Percentiles rank a stretch among this genome's conserved stretches.
Evolutionary conservation across 53 echinoderm and acorn worm species (phyloP).

Genomic region (Zoroaster sp.): DNA sequence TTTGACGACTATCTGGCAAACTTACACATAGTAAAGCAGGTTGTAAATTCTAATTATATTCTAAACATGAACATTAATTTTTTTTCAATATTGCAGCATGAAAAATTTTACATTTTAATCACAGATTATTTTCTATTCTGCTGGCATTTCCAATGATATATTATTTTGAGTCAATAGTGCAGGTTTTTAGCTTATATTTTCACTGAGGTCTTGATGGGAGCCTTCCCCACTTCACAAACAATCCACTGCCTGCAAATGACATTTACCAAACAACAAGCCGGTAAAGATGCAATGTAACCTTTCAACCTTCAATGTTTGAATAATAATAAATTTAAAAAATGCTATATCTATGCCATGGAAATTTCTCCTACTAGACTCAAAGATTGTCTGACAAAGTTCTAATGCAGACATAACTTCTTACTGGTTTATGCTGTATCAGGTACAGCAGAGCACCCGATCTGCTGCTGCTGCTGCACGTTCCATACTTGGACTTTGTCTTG

Average conservation of each 20-base stretch:
- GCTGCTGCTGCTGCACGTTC: neutral
- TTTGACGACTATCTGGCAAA: too few relatives aligned
- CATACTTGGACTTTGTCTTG: neutral
- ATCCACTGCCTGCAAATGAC: neutral
- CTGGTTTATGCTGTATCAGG: conserved; percentile 18
- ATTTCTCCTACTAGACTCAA: neutral
- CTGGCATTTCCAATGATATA: too few relatives aligned
- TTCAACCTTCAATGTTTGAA: conserved; percentile 1
- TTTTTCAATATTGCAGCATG: too few relatives aligned
- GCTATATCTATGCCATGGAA: neutral
- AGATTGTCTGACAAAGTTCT: neutral
- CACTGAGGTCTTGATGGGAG: too few relatives aligned
- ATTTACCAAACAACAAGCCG: neutral
- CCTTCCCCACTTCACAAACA: neutral
- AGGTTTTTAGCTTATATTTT: too few relatives aligned
- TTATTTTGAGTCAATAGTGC: too few relatives aligned
- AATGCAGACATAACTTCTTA: neutral
- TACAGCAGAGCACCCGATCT: neutral
- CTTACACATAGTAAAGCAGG: too few relatives aligned
- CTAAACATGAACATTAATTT: too few relatives aligned
- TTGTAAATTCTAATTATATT: too few relatives aligned
- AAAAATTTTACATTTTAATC: too few relatives aligned
- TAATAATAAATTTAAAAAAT: neutral
- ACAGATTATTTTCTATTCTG: too few relatives aligned
- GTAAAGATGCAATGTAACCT: too few relatives aligned